A percentile compares a stretch with the other conserved stretches of the same genome.
phyloP scores from a whole-genome alignment of 2,888 invertebrate species.

The Polymixis lichenea region DNA sequence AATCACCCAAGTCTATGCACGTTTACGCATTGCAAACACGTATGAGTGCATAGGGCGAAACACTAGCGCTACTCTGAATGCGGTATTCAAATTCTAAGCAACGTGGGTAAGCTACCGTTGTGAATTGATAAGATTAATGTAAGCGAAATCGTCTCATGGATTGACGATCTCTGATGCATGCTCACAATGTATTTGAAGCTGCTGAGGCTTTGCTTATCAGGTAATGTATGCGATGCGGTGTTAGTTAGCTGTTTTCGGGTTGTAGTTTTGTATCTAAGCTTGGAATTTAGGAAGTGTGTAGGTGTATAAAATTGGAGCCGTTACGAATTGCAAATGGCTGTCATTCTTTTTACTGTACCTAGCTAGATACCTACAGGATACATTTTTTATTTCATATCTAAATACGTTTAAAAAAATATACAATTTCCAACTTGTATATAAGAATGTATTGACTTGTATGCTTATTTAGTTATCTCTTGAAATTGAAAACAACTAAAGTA shows the following conservation, averaged over 20 bases:
- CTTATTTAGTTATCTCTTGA: no score
- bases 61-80: conserved; percentile 68
- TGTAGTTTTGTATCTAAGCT: conserved; percentile 2
- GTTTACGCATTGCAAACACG: conserved; percentile 65
- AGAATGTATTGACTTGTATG: not conserved
- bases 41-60: conserved; percentile 65
- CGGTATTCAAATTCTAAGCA: conserved; percentile 83
- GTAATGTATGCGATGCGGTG: conserved; percentile 53
- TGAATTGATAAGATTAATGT: conserved; percentile 87
- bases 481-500: not conserved
- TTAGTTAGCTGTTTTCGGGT: conserved; percentile 12
- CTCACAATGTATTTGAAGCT: conserved; percentile 46
- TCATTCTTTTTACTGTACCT: not conserved
- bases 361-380: not conserved
- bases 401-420: no score
- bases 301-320: not conserved
- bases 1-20: conserved; percentile 59
- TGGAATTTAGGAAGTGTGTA: not conserved
- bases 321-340: not conserved
- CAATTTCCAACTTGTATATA: not conserved
- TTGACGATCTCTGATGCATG: conserved; percentile 68
- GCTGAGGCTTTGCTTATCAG: conserved; percentile 41
- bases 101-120: conserved; percentile 76
- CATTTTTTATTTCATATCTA: not conserved
- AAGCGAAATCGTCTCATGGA: conserved; percentile 73